A percentile compares a stretch with the other conserved stretches of the same genome.
These are phyloP conservation scores for Epizoanthus scotinus DNA, from an alignment of 92 coral and sea anemone species.

Conservation along the genomic window DNA sequence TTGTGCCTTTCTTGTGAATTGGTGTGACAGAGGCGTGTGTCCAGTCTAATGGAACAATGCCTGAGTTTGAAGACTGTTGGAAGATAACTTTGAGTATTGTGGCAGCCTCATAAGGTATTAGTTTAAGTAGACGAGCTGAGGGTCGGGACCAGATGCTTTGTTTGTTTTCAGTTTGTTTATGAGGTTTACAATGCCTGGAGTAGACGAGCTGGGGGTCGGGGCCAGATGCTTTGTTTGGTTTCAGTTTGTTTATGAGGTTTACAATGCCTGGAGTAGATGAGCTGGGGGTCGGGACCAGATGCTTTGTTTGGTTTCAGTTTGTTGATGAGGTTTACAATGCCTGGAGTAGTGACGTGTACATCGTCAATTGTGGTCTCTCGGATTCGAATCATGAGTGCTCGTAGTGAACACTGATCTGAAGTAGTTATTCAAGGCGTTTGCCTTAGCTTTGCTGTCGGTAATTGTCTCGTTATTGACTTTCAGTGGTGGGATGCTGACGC, in stretches of 20 bases:
- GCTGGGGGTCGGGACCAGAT: conserved; percentile 16
- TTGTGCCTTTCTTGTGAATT: conserved; percentile 25
- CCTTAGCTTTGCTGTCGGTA: conserved; percentile 20
- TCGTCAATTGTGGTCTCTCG: background rate
- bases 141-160: too few species aligned
- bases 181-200: too few species aligned
- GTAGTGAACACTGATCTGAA: conserved; percentile 18
- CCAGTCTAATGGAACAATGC: conserved; percentile 29
- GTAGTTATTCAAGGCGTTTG: conserved; percentile 14
- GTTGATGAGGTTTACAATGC: conserved; percentile 11
- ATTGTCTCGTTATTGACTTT: conserved; percentile 8
- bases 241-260: too few species aligned
- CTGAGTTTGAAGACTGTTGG: conserved; percentile 35
- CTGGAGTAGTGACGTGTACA: conserved; percentile 6
- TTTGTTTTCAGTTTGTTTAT: too few species aligned
- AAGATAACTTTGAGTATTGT: conserved; percentile 31
- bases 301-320: conserved; percentile 32
- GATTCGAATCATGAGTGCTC: conserved; percentile 10
- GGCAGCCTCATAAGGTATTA: conserved; percentile 13
- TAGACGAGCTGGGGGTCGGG: too few species aligned
- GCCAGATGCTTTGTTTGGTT: too few species aligned
- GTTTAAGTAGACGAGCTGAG: conserved; percentile 16
- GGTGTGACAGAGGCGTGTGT: conserved; percentile 40
- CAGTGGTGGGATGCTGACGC: conserved; percentile 5
- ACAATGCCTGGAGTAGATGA: too few species aligned